These are phyloP conservation scores for Xylocampa areola DNA, from an alignment of 2,888 invertebrate genomes.

Conservation along the genomic window DNA sequence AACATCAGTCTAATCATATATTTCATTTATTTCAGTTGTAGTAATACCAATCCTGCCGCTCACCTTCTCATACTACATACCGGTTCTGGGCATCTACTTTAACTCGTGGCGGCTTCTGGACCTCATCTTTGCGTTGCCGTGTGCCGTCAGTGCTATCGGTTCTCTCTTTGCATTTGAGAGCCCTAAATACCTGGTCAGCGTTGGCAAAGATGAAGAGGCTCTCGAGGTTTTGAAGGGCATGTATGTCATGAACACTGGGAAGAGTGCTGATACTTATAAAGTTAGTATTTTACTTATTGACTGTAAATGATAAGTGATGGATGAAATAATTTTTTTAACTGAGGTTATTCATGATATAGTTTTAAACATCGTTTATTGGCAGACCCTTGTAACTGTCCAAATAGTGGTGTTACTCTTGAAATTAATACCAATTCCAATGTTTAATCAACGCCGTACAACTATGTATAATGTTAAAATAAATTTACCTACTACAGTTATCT, in stretches of 20 bases:
- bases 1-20: no score
- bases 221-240: slow-evolving; percentile 78
- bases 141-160: slow-evolving; percentile 89
- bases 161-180: slow-evolving; percentile 92
- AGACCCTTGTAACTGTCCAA: no score
- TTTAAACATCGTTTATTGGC: no score
- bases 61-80: slow-evolving; percentile 80
- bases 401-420: no score
- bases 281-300: slow-evolving; percentile 59
- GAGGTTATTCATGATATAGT: no score
- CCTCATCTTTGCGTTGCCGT: slow-evolving; percentile 90
- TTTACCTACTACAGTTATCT: no score
- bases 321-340: no score
- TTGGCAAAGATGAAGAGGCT: slow-evolving; percentile 89
- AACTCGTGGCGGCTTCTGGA: slow-evolving; percentile 94
- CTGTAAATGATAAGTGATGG: no score
- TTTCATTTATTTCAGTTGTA: slow-evolving; percentile 87
- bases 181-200: slow-evolving; percentile 92
- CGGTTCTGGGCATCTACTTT: slow-evolving; percentile 86
- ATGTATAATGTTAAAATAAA: no score
- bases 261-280: slow-evolving; percentile 67
- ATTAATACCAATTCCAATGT: no score
- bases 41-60: slow-evolving; percentile 92
- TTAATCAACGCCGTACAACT: no score
- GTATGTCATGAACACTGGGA: slow-evolving; percentile 73